phyloP scores from a whole-genome alignment of 2,797 vertebrate species.

The Amblyraja radiata region DNA sequence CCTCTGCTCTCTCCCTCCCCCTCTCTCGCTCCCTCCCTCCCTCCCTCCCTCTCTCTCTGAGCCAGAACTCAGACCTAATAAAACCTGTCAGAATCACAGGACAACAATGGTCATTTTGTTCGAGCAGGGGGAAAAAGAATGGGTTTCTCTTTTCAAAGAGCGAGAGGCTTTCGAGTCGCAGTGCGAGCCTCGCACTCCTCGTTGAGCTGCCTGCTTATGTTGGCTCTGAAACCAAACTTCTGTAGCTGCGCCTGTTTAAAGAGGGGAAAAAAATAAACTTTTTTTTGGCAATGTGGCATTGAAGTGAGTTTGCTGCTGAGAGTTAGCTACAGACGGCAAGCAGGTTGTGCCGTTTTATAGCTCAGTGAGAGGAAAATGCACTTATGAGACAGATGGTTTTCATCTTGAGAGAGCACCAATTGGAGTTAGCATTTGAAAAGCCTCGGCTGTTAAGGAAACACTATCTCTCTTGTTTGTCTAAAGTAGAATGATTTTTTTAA shows the following conservation, averaged over 20 bases:
- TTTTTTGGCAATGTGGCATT: neutral
- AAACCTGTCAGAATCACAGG: conserved; percentile 27
- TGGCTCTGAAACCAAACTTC: neutral
- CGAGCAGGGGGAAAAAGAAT: neutral
- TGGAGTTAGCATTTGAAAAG: neutral
- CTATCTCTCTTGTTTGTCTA: conserved; percentile 32
- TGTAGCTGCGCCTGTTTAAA: conserved; percentile 16
- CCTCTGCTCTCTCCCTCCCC: neutral
- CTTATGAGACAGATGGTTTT: conserved; percentile 65
- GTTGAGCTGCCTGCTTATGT: neutral
- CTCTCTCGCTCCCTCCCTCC: neutral
- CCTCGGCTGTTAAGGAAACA: conserved; percentile 21
- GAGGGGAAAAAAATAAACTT: neutral
- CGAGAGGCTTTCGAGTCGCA: neutral
- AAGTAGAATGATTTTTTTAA: neutral
- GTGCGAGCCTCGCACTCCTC: neutral
- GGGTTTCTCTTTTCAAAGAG: conserved; percentile 18
- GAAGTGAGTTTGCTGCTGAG: neutral
- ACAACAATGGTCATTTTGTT: conserved; percentile 24
- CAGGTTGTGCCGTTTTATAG: neutral
- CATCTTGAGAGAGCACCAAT: conserved; percentile 51
- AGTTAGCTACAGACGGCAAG: neutral
- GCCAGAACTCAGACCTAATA: neutral
- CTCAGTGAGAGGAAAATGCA: conserved; percentile 42
- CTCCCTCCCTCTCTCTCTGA: neutral